These are phyloP conservation scores for Malacosoma neustria DNA, from an alignment of 2,888 invertebrate species.

Conservation along the genomic window DNA sequence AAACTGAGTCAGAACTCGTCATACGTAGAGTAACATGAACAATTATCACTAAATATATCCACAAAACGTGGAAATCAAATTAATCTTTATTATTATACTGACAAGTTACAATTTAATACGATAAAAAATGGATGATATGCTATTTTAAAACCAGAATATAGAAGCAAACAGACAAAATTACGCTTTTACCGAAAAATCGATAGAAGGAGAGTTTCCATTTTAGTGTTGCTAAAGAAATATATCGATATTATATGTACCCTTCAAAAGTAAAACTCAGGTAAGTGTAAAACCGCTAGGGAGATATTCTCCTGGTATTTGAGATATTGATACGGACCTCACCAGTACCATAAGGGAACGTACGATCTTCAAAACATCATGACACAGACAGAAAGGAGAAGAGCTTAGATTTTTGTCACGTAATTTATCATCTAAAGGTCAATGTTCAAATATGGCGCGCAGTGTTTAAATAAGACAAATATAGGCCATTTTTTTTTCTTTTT, in stretches of 20 bases:
- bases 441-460: no score
- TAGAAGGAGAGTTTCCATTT: conserved; percentile 37
- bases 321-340: no score
- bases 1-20: neutral
- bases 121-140: neutral
- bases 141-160: neutral
- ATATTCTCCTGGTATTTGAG: no score
- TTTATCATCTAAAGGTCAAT: no score
- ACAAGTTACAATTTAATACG: neutral
- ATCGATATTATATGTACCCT: conserved; percentile 1
- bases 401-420: no score
- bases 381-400: no score
- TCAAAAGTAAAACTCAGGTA: no score
- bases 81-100: neutral
- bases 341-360: no score
- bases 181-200: conserved; percentile 54
- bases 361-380: no score
- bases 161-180: conserved; percentile 51
- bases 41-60: neutral
- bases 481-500: no score
- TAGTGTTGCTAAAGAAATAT: conserved; percentile 24
- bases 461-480: no score
- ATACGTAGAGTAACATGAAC: neutral
- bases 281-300: no score
- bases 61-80: neutral